phyloP scores from a whole-genome alignment of 2,797 vertebrate species.

The Sebastes flavidus region DNA sequence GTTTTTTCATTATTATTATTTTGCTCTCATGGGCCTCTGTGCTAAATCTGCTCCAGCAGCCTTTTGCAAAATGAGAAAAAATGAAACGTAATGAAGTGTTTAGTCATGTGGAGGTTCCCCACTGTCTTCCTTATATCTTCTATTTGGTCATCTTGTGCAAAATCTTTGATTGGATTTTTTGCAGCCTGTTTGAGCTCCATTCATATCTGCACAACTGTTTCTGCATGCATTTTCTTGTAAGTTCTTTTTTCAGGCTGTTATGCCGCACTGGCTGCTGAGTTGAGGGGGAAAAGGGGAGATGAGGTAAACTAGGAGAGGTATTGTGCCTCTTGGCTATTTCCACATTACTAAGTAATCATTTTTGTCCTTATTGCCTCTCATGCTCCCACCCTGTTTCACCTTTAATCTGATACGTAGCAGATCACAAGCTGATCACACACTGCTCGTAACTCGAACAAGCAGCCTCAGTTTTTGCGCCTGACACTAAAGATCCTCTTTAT shows the following conservation, averaged over 20 bases:
- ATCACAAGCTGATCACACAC: conserved; percentile 62
- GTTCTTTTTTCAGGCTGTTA: neutral
- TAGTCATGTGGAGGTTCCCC: neutral
- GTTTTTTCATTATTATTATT: neutral
- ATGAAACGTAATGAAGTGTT: neutral
- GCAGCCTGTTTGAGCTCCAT: neutral
- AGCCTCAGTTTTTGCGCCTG: neutral
- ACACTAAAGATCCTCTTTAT: neutral
- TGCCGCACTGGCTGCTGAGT: conserved; percentile 1
- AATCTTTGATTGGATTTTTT: conserved; percentile 25
- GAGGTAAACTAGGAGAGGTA: neutral
- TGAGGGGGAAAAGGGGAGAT: neutral
- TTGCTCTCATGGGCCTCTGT: neutral
- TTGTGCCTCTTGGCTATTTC: conserved; percentile 23
- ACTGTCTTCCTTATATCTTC: neutral
- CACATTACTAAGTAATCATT: conserved; percentile 17
- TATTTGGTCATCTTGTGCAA: neutral
- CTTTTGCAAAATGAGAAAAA: neutral
- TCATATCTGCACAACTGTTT: neutral
- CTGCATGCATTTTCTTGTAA: neutral
- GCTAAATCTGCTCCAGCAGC: neutral
- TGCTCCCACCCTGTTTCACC: neutral
- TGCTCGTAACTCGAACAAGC: neutral
- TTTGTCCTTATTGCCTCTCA: neutral
- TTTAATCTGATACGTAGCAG: conserved; percentile 39